Percentiles rank a stretch among this genome's conserved stretches.
Evolutionary conservation across 2,888 invertebrate genomes (phyloP).

Genomic region (Myopa tessellatipennis): DNA sequence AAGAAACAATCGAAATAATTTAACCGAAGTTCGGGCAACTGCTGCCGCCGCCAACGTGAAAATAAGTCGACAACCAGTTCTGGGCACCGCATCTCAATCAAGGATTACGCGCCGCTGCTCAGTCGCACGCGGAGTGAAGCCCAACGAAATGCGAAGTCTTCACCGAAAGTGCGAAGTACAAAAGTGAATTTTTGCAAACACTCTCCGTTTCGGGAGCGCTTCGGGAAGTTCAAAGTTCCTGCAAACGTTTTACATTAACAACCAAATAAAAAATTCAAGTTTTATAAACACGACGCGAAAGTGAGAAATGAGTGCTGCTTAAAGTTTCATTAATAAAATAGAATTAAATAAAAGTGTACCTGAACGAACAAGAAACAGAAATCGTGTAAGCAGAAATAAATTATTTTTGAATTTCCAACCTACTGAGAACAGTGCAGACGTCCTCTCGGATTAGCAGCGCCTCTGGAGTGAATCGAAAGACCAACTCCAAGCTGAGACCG

Average conservation of each 20-base stretch:
- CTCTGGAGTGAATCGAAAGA: background rate
- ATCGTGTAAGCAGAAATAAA: conserved; percentile 36
- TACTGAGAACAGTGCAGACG: too few species aligned
- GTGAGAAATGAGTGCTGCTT: background rate
- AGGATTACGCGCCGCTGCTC: conserved; percentile 38
- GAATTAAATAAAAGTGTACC: conserved; percentile 34
- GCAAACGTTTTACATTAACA: conserved; percentile 44
- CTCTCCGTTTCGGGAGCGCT: too few species aligned
- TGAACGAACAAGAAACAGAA: conserved; percentile 26
- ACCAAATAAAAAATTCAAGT: conserved; percentile 18
- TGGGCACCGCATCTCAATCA: conserved; percentile 9
- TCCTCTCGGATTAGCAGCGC: too few species aligned
- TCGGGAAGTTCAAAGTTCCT: conserved; percentile 46
- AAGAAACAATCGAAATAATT: background rate
- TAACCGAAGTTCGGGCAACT: conserved; percentile 10
- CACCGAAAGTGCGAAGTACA: conserved; percentile 2
- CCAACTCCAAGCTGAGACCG: background rate
- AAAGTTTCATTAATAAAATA: too few species aligned
- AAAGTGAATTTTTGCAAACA: conserved; percentile 47
- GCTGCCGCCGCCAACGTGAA: conserved; percentile 32
- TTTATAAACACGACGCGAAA: too few species aligned
- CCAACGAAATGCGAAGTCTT: conserved; percentile 31
- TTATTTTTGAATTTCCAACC: conserved; percentile 18
- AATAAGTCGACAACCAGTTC: conserved; percentile 43
- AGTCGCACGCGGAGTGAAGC: conserved; percentile 37